Percentiles rank a stretch among this genome's conserved stretches.
Evolutionary conservation across 2,888 invertebrate species (phyloP).

Genomic region (Stegana nigrithorax): DNA sequence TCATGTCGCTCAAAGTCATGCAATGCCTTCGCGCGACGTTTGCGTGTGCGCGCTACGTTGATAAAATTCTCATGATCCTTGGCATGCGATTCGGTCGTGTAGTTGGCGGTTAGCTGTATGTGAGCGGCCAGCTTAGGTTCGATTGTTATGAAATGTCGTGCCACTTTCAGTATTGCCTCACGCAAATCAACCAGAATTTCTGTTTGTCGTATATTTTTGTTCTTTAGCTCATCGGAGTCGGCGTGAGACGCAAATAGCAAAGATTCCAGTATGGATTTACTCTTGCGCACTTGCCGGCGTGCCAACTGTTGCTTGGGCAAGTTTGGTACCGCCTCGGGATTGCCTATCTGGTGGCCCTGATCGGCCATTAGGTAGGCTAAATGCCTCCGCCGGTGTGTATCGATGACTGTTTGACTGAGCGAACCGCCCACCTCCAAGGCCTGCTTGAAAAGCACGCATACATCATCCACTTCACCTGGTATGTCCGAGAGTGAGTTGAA

Average conservation of each 20-base stretch:
- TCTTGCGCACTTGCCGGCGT: constrained; percentile 90
- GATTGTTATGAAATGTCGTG: constrained; percentile 92
- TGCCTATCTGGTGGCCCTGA: constrained; percentile 91
- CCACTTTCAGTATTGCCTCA: constrained; percentile 93
- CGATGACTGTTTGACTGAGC: constrained; percentile 79
- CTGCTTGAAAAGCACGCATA: constrained; percentile 80
- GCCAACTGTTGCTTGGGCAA: constrained; percentile 92
- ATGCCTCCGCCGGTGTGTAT: constrained; percentile 91
- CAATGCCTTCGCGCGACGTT: constrained; percentile 92
- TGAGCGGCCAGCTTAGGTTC: constrained; percentile 88
- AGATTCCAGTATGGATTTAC: constrained; percentile 89
- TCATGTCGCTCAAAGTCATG: constrained; percentile 97
- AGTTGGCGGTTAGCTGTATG: constrained; percentile 88
- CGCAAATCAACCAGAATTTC: constrained; percentile 97
- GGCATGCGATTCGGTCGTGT: constrained; percentile 94
- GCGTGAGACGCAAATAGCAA: constrained; percentile 82
- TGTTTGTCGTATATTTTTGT: constrained; percentile 97
- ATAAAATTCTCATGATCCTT: constrained; percentile 94
- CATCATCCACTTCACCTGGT: constrained; percentile 93
- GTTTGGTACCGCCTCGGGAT: constrained; percentile 89
- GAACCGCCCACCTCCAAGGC: constrained; percentile 83
- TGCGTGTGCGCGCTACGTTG: constrained; percentile 89
- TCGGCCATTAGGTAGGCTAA: constrained; percentile 97
- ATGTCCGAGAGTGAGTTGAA: constrained; percentile 97
- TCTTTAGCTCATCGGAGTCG: constrained; percentile 85